Base-by-base conservation (phyloP, 2,888 invertebrate genomes). In the Brachyopa scutellaris region DNA sequence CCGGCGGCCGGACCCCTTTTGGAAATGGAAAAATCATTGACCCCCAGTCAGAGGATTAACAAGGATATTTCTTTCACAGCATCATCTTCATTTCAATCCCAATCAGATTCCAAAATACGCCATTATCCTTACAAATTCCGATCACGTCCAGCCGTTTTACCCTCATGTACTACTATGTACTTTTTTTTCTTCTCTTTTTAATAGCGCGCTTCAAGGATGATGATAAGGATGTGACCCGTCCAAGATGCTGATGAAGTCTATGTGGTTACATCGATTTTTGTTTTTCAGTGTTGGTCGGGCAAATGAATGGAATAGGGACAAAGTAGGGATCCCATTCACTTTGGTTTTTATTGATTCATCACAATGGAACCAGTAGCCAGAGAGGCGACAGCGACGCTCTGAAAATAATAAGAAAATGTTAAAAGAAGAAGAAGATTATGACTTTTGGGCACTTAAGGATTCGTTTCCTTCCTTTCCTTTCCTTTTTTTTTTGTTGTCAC, bases 111-210 rank as follows among this genome's bases (percentile, higher is more conserved):
- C 26, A 42, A n/a, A 70, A 64, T 69, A 45, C 49, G 23, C 36
- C 64, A 80, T 80, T 74, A 80, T 69, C 51, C 69, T 59, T 45
- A 59, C 31, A 45, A 67, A 80, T 80, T 74, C 80, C 29, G 9
- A 51, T 40, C 80, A 80, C 80, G 80, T 80, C 62, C 64, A 64
- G 21, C 47, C 69, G 69, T 69, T 80, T 80, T 69, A 45, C 62
- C 51, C 62, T 53, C 67, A 36, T 31, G 49, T 62, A 57, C 40
- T n/a, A n/a, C n/a, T n/a, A n/a, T n/a, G n/a, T n/a, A 62, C 49
- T 64, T 72, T 45, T 42, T 26, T 26, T 26, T 26, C 26, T 26
- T 6, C 26, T 3, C 6, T 5, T 64, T 51, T 21, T 53, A 66
- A 40, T 13, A 53, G 66, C 33, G 13, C 36, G 17, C 19, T 55